Evolutionary conservation across 2,797 vertebrate species (phyloP), one percentile per base, ranked within the genome.

Genomic region (Tinamus major): DNA sequence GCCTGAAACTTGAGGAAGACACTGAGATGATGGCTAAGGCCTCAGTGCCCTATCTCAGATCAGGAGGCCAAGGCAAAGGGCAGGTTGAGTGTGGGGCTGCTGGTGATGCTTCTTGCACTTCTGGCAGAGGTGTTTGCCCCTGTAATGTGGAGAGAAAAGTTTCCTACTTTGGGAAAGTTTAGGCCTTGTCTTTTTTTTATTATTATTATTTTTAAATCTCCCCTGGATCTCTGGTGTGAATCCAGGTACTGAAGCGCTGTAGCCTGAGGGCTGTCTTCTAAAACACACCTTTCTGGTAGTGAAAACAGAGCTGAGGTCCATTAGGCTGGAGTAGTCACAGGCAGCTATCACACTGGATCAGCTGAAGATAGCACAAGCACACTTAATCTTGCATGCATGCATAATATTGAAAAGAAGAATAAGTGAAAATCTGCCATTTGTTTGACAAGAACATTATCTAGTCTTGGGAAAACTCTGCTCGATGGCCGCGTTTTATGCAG

Each of bases 381-480:
- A 58, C 56, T 85, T 86, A 58, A 81, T 86, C 58, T 93, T 77
- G 86, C 70, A 64, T 44, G n/a, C 1, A 1, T 87, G 68, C 11
- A 9, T 92, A 80, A 85, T 89, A 65, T 21, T 21, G 61, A 88
- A 90, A 93, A 56, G 51, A 71, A 53, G 39, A 79, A 33, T 82
- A 83, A 85, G 31, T 70, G 75, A 89, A 93, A 93, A 72, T 85
- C 82, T 94, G 77, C 58, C 44, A 68, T 92, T 89, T 92, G 80
- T 90, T 90, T 95, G 79, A 94, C 77, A 94, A 68, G 77, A 95
- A 69, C 42, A 91, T 95, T 76, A 35, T 58, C 76, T 80, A 79
- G 81, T 78, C 87, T 81, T 53, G 81, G 81, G 86, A 94, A 17
- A 13, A 3, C 72, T 83, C 70, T 0, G 8, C 65, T 90, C 3